A percentile compares a stretch with the other conserved stretches of the same genome.
These are phyloP conservation scores for Tachysurus vachellii DNA, from an alignment of 2,113 vertebrate species.

Conservation along the genomic window DNA sequence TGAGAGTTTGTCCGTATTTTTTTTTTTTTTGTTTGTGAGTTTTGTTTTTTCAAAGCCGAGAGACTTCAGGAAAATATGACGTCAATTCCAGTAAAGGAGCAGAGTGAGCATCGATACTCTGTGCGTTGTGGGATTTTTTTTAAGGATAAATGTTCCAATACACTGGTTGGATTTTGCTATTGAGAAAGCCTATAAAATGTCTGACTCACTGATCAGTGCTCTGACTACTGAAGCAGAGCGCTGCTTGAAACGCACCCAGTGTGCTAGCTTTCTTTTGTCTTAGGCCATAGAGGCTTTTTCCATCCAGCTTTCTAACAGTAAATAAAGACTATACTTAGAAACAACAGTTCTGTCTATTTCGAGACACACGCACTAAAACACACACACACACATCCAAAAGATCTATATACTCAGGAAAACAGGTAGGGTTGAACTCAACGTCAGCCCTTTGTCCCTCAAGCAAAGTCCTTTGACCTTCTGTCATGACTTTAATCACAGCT, in stretches of 20 bases:
- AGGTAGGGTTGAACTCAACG: slow-evolving; percentile 1
- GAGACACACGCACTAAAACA: not conserved
- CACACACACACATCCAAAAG: not conserved
- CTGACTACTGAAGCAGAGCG: no score
- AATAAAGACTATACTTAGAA: slow-evolving; percentile 1
- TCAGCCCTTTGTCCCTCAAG: slow-evolving; percentile 6
- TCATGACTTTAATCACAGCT: slow-evolving; percentile 47
- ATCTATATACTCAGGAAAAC: not conserved
- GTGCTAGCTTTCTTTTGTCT: not conserved
- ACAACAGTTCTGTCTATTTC: slow-evolving; percentile 9
- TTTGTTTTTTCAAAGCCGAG: no score
- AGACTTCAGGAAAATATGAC: no score
- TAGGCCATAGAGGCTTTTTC: not conserved
- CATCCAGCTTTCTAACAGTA: not conserved
- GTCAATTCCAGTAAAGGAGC: no score
- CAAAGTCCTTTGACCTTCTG: slow-evolving; percentile 28
- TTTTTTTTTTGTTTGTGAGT: no score
- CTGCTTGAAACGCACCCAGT: not conserved
- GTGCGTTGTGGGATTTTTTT: no score
- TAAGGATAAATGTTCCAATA: no score
- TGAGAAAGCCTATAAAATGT: no score
- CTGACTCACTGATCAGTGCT: no score
- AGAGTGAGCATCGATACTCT: no score
- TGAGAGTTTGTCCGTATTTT: no score
- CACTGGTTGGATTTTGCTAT: no score